A percentile compares a stretch with the other conserved stretches of the same genome.
Conservation (phyloP, 2,113 vertebrate species). For the Apus apus region DNA sequence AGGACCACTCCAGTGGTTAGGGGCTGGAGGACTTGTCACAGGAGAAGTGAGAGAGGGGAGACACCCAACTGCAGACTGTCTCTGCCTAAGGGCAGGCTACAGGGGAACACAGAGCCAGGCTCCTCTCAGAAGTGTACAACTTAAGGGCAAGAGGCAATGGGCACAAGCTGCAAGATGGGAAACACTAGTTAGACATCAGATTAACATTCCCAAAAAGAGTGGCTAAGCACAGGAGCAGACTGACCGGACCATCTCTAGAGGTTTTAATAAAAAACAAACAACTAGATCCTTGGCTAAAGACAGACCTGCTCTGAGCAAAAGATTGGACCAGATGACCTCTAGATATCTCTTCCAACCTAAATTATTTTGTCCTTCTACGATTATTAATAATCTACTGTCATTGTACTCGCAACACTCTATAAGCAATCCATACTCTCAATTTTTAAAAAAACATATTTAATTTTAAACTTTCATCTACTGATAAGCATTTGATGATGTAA, state of each 20-base stretch:
- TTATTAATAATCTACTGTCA: neutral
- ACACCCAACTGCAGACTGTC: neutral
- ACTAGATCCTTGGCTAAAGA: neutral
- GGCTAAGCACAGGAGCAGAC: neutral
- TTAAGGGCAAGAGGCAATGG: neutral
- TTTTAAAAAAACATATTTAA: neutral
- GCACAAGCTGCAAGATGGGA: neutral
- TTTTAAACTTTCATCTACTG: neutral
- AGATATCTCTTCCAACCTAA: neutral
- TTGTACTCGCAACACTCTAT: neutral
- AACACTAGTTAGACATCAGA: neutral
- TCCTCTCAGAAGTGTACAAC: neutral
- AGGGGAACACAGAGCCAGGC: neutral
- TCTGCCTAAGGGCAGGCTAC: neutral
- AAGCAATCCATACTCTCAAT: neutral
- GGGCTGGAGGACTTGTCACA: neutral
- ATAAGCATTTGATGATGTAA: neutral
- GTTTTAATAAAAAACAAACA: neutral
- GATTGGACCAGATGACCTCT: neutral
- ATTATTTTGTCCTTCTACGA: neutral
- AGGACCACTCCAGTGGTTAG: neutral
- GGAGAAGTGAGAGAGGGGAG: rapidly evolving
- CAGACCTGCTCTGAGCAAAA: neutral
- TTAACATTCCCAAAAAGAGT: neutral
- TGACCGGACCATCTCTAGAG: neutral